Evolutionary conservation across 2,797 vertebrate genomes (phyloP), one percentile per base, ranked within the genome.

Genomic region (Bucorvus abyssinicus): DNA sequence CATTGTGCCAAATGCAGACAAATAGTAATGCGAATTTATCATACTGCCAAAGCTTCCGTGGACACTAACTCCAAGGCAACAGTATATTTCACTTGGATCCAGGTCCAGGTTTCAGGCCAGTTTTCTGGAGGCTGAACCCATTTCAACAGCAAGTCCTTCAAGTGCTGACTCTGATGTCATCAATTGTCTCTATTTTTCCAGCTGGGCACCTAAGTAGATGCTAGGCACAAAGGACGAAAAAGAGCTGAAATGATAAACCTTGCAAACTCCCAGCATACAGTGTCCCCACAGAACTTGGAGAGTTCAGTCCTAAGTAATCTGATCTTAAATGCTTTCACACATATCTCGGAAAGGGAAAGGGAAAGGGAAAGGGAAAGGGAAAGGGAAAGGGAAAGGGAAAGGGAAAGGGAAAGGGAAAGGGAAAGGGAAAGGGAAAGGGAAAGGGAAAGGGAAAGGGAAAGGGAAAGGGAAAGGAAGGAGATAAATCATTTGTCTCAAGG

Each of bases 1-100:
- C 29, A 4, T 32, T 68, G 16, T 32, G 21, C 44, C 40, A 84
- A 74, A 81, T 26, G 21, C 64, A 87, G 50, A 27, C 38, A 81
- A 81, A 88, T 15, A 45, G n/a, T 55, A 26, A 77, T 42, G 56
- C 50, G 36, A 71, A 74, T 90, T 85, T 95, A 57, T 85, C 60
- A 68, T 47, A 49, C 30, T 69, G 71, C 82, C 45, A 64, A 73
- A 74, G n/a, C 14, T 78, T n/a, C n/a, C 65, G 47, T 56, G 57
- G 65, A 69, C 22, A 38, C 29, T 56, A 69, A 42, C 32, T 85
- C 52, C 0, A 1, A 80, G 69, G 42, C 83, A 93, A 42, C 49
- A 73, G 40, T 1, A 0, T 53, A 29, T 84, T 90, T 90, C 29
- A 63, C 27, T 90, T 87, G 80, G 70, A 84, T 59, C 6, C 7